phyloP scores from a whole-genome alignment of 2,113 vertebrate genomes.

The Archocentrus centrarchus region DNA sequence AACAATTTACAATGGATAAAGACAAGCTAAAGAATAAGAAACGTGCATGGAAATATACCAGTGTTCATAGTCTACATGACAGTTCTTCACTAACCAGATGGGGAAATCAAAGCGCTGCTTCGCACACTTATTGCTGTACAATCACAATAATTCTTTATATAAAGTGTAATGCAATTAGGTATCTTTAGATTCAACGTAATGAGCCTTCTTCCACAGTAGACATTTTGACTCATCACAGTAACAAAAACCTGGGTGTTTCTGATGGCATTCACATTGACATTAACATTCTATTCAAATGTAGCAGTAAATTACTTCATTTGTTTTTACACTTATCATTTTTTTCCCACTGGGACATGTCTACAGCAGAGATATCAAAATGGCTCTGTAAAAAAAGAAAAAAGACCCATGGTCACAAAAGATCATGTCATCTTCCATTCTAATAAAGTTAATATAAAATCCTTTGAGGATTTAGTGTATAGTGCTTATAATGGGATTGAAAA shows the following conservation, averaged over 20 bases:
- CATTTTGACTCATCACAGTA: neutral
- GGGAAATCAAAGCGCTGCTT: slow-evolving; percentile 23
- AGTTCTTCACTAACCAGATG: slow-evolving; percentile 25
- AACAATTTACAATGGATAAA: slow-evolving; percentile 29
- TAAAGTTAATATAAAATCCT: slow-evolving; percentile 28
- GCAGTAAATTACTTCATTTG: neutral
- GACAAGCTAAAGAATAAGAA: slow-evolving; percentile 27
- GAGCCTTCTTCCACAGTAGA: neutral
- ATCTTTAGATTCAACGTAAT: slow-evolving; percentile 24
- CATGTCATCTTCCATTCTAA: slow-evolving; percentile 18
- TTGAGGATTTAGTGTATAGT: slow-evolving; percentile 11
- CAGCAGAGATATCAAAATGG: slow-evolving; percentile 3
- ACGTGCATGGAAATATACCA: slow-evolving; percentile 1
- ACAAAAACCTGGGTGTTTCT: neutral
- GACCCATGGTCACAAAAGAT: slow-evolving; percentile 9
- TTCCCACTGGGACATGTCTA: neutral
- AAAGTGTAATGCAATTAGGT: neutral
- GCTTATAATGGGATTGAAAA: slow-evolving; percentile 38
- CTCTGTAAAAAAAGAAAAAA: neutral
- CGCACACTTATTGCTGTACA: neutral
- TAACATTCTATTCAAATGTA: neutral
- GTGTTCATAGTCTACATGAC: slow-evolving; percentile 11
- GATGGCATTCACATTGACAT: neutral
- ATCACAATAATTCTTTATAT: slow-evolving; percentile 14
- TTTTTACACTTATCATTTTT: neutral